Evolutionary conservation across 2,888 invertebrate genomes (phyloP).

Genomic region (Hyles lineata): DNA sequence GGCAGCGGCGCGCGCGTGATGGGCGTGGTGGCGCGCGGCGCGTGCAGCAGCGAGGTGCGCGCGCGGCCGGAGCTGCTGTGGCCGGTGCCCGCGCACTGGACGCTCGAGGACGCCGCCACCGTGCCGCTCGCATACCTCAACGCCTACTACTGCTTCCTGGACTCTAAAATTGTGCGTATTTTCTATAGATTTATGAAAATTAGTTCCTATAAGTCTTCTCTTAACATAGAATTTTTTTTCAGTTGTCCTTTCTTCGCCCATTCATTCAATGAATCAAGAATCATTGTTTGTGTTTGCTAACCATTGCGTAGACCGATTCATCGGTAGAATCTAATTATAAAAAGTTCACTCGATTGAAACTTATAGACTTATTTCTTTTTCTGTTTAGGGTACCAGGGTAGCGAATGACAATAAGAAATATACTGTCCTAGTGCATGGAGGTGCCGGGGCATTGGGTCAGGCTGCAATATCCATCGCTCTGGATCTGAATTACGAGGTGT

Average conservation of each 20-base stretch:
- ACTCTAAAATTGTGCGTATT: conserved; percentile 36
- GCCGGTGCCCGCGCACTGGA: conserved; percentile 89
- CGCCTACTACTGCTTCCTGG: conserved; percentile 71
- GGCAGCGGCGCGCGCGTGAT: conserved; percentile 82
- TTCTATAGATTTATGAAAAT: too few species aligned
- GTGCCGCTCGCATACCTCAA: conserved; percentile 90
- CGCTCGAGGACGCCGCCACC: conserved; percentile 89
- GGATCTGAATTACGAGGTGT: conserved; percentile 59
- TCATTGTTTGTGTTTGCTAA: too few species aligned
- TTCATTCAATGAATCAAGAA: too few species aligned
- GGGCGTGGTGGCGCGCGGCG: conserved; percentile 84
- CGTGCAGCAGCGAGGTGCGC: conserved; percentile 82
- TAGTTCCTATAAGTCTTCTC: too few species aligned
- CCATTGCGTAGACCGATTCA: too few species aligned
- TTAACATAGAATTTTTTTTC: too few species aligned
- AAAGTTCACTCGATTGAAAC: too few species aligned
- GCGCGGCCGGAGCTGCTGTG: conserved; percentile 82
- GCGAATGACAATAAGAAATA: neutral
- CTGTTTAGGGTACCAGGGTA: neutral
- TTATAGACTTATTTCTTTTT: too few species aligned
- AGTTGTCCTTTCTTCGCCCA: too few species aligned
- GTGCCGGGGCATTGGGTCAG: conserved; percentile 67
- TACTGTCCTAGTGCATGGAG: conserved; percentile 44
- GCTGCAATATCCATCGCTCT: conserved; percentile 64
- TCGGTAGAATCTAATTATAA: too few species aligned